phyloP scores from a whole-genome alignment of 2,113 vertebrate species.

The Castor canadensis region DNA sequence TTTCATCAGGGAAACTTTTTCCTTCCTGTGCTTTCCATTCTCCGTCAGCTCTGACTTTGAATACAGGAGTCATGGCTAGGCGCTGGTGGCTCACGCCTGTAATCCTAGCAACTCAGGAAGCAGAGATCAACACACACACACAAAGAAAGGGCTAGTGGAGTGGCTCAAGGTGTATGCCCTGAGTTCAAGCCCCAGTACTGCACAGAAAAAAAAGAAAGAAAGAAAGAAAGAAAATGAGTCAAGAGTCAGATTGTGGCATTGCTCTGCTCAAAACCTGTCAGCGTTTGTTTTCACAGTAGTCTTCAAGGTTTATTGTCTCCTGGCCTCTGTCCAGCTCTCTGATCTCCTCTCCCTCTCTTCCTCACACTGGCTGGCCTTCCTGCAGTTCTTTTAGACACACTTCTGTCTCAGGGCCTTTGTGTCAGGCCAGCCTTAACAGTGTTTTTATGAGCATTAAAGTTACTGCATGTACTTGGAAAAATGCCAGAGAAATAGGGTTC shows the following conservation, averaged over 20 bases:
- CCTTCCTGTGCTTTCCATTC: background rate
- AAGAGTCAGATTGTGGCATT: background rate
- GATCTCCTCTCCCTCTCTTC: background rate
- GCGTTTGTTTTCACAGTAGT: background rate
- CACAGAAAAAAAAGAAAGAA: too few species aligned
- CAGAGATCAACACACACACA: too few species aligned
- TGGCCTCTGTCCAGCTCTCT: background rate
- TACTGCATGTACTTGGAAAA: background rate
- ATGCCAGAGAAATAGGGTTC: background rate
- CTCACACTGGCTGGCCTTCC: background rate
- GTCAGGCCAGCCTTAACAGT: background rate
- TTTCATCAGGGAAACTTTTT: background rate
- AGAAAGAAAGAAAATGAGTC: too few species aligned
- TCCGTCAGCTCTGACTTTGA: background rate
- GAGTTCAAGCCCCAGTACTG: too few species aligned
- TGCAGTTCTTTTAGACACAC: background rate
- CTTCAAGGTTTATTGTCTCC: background rate
- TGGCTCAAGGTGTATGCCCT: too few species aligned
- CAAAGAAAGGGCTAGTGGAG: too few species aligned
- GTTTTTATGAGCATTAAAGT: background rate
- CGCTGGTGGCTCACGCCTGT: too few species aligned
- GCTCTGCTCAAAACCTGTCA: background rate
- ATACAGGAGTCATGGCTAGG: background rate
- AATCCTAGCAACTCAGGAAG: too few species aligned
- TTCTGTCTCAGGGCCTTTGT: background rate